These are phyloP conservation scores for Drosophila hamatofila DNA, from an alignment of 2,888 invertebrate species.

Conservation along the genomic window DNA sequence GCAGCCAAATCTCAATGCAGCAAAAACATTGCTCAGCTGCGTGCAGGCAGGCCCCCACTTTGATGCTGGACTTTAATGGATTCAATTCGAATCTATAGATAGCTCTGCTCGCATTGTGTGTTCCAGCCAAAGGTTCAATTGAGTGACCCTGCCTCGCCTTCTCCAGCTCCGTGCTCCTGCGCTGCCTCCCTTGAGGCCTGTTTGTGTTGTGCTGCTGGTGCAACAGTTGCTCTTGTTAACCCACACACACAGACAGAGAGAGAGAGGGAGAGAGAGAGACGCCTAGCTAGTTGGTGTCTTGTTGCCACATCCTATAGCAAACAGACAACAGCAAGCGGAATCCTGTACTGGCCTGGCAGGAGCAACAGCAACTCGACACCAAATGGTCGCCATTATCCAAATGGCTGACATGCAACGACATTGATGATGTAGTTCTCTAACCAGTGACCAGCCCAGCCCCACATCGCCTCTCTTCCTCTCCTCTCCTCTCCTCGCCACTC, in stretches of 20 bases:
- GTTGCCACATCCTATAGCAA: slow-evolving; percentile 53
- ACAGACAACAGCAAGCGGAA: slow-evolving; percentile 21
- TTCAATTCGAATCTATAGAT: slow-evolving; percentile 39
- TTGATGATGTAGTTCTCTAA: slow-evolving; percentile 69
- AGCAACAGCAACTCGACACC: slow-evolving; percentile 40
- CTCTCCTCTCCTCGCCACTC: background rate
- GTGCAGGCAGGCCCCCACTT: slow-evolving; percentile 1
- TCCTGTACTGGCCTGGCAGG: slow-evolving; percentile 53
- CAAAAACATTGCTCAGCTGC: slow-evolving; percentile 15
- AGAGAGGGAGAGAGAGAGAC: background rate
- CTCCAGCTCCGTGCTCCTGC: background rate
- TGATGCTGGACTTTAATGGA: slow-evolving; percentile 18
- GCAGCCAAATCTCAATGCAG: too few species aligned
- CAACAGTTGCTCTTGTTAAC: slow-evolving; percentile 48
- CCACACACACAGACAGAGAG: background rate
- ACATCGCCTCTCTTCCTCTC: background rate
- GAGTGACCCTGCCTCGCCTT: slow-evolving; percentile 17
- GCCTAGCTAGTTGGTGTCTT: slow-evolving; percentile 46
- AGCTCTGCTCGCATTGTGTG: slow-evolving; percentile 33
- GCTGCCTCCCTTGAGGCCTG: slow-evolving; percentile 15
- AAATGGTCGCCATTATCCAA: slow-evolving; percentile 73
- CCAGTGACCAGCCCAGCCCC: slow-evolving; percentile 29
- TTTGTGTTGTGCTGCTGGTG: slow-evolving; percentile 15
- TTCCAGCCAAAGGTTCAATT: slow-evolving; percentile 36
- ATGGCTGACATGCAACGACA: slow-evolving; percentile 79